Base-by-base conservation (phyloP, 2,888 invertebrate genomes). In the Hirtodrosophila trivittata region DNA sequence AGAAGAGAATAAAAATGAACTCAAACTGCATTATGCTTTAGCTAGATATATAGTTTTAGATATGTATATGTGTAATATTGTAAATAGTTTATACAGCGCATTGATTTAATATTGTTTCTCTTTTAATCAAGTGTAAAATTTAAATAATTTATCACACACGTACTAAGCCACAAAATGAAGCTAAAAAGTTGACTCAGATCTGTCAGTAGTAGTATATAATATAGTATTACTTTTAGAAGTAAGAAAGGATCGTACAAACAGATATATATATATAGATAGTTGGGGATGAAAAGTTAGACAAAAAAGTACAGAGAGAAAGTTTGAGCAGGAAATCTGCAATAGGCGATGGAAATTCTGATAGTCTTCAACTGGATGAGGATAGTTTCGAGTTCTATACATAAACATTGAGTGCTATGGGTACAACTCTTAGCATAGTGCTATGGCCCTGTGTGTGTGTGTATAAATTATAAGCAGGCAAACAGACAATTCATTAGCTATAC, bases 71-170 rank as follows among this genome's bases (percentile, higher is more conserved):
- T 69, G 64, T 80, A 55, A 41, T 55, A 64, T 50, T 57, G 46
- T 62, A 37, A 54, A 45, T 57, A 66, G 73, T 86, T 81, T 64
- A 72, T 50, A 73, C 73, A 80, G 77, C 84, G 68, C 58, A 62
- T 67, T 69, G 54, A 77, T 67, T 77, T 80, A 76, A 55, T 21
- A 21, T 82, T 59, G 71, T 80, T 51, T 75, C 41, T 41, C 74
- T 59, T 73, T 80, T 75, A 75, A 55, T 52, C 5, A 3, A 21
- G 32, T 38, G 70, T 71, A 50, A 63, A 28, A 32, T 81, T 82
- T 86, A 84, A 70, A 72, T 75, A 82, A 81, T 84, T 84, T 86
- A 86, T 66, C 66, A 82, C 82, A 82, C 87, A 84, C 85, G 58
- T 50, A 38, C 55, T 35, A 66, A 65, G 71, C 86, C 81, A 66